These are phyloP conservation scores for Beroe forskalii DNA, from an alignment of 37 sponge, comb jelly and placozoan species.

Conservation along the genomic window DNA sequence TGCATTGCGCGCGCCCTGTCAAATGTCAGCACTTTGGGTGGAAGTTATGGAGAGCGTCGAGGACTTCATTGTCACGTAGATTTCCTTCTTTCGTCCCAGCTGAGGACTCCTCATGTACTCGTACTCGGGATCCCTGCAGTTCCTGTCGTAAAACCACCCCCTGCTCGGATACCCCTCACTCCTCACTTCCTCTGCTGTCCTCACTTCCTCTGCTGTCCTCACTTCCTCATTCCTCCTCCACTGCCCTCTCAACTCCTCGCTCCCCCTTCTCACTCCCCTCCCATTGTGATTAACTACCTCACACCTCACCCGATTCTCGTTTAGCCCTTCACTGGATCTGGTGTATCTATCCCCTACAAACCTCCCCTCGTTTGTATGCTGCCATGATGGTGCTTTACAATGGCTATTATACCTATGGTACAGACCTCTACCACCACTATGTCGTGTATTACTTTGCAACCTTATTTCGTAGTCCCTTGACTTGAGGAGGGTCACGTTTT, in stretches of 20 bases:
- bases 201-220: not conserved
- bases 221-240: not conserved
- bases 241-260: no score
- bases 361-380: no score
- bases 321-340: not conserved
- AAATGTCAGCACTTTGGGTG: not conserved
- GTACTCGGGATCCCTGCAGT: conserved; percentile 4
- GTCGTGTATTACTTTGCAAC: no score
- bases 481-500: no score
- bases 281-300: no score
- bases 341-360: no score
- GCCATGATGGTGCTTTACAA: no score
- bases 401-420: no score
- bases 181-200: not conserved
- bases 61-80: not conserved
- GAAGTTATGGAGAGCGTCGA: conserved; percentile 4
- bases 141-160: not conserved
- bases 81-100: not conserved
- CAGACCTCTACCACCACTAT: no score
- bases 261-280: not conserved
- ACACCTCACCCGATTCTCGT: not conserved
- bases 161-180: not conserved
- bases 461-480: no score
- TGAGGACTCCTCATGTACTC: conserved; percentile 47
- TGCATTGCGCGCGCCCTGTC: no score